Base-by-base conservation (phyloP, 2,888 invertebrate genomes). In the Palloptera scutellata region DNA sequence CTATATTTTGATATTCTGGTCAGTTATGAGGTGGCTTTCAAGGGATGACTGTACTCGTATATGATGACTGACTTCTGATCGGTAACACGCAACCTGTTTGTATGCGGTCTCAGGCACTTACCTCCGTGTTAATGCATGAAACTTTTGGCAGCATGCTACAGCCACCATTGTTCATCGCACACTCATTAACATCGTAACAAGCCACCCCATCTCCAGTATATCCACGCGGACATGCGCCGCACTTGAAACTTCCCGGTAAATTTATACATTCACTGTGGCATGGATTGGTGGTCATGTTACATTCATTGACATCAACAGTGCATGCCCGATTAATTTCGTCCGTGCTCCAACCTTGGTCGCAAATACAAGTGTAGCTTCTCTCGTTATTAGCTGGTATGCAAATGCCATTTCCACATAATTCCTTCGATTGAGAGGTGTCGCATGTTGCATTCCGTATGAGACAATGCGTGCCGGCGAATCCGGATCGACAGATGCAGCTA, bases 121-220 rank as follows among this genome's bases (percentile, higher is more conserved):
- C 91, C 75, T 90, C 86, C 0, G 94, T 95, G 79, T 98, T 98
- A 69, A 92, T 89, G 81, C 98, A 98, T 41, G 90, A 86, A 0
- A 97, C 97, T 77, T 87, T 84, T 0, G 97, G 96, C 70, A 87
- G 85, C 1, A 86, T 82, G 74, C 95, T 97, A 82, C 98, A 98
- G 1, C 97, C 98, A 1, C 97, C 97, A 78, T 95, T 93, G 75
- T 91, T 89, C 3, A 86, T 83, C 19, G 87, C 84, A 81, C 98
- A 98, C 86, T 98, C 98, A 79, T 98, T 90, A 48, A 97, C 89
- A 81, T 98, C 98, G 1, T 86, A 85, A 78, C 98, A 98, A 48
- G 88, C 88, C 78, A 90, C 91, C 1, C 97, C 97, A 84, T 95
- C 94, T 20, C 97, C 97, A 69, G 91, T 89, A 77, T 91, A 97